These are phyloP conservation scores for Mactra quadrangularis DNA, from an alignment of 1,140 invertebrate genomes.

Conservation along the genomic window DNA sequence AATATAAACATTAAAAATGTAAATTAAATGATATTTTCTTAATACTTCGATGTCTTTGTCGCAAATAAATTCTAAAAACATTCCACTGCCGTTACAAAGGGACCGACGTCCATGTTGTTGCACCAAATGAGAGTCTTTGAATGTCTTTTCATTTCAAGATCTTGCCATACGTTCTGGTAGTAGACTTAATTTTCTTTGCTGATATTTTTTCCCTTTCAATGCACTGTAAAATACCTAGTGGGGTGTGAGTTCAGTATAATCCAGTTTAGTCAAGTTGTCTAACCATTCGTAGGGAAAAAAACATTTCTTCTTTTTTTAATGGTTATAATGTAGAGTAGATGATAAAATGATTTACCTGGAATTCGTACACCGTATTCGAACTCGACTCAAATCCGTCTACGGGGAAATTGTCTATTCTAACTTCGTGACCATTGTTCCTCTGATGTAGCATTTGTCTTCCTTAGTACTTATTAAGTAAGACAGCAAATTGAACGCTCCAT, in stretches of 20 bases:
- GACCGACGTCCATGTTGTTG: conserved; percentile 58
- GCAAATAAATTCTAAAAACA: no score
- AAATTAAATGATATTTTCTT: no score
- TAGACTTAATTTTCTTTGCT: conserved; percentile 46
- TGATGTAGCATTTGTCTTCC: conserved; percentile 30
- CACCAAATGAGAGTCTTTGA: conserved; percentile 62
- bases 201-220: conserved; percentile 47
- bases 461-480: conserved; percentile 5
- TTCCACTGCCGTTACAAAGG: no score
- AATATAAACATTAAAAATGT: no score
- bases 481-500: conserved; percentile 53
- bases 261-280: conserved; percentile 25
- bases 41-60: no score
- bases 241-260: conserved; percentile 7
- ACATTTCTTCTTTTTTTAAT: no score
- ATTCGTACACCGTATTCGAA: no score
- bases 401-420: conserved; percentile 35
- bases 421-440: conserved; percentile 52
- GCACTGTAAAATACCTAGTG: conserved; percentile 43
- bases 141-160: conserved; percentile 41
- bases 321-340: no score
- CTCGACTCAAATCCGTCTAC: conserved; percentile 1
- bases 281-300: conserved; percentile 59
- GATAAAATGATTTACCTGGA: no score
- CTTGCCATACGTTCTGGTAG: conserved; percentile 54